Percentiles rank a stretch among this genome's conserved stretches.
These are phyloP conservation scores for Pedionomus torquatus DNA, from an alignment of 2,113 vertebrate genomes.

Conservation along the genomic window DNA sequence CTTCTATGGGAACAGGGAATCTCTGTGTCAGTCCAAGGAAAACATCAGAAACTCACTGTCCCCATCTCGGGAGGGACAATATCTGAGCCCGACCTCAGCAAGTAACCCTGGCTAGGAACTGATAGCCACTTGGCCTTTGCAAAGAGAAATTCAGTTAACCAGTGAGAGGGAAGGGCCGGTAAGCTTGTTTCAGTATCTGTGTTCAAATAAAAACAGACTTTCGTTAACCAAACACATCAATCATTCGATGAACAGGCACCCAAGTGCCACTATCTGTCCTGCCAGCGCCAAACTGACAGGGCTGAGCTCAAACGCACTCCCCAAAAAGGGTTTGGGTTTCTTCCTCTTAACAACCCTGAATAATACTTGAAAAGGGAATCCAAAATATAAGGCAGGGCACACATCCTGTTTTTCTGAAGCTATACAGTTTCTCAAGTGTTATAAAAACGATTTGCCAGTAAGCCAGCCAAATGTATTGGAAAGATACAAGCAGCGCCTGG, in stretches of 20 bases:
- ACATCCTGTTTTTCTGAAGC: conserved; percentile 22
- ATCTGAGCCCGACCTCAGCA: rapidly evolving
- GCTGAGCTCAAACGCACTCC: rapidly evolving
- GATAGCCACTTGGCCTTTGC: background rate
- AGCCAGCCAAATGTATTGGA: background rate
- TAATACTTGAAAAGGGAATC: background rate
- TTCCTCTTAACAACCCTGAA: background rate
- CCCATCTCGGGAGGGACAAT: background rate
- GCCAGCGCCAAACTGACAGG: rapidly evolving
- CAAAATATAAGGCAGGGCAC: background rate
- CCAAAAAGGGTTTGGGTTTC: rapidly evolving
- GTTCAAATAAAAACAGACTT: background rate
- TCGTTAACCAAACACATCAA: rapidly evolving
- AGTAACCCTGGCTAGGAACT: background rate
- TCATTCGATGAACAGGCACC: rapidly evolving
- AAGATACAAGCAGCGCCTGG: background rate
- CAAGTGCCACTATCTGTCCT: background rate
- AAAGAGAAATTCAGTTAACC: background rate
- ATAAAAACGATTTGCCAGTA: background rate
- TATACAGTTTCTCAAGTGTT: conserved; percentile 5
- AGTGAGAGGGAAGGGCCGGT: background rate
- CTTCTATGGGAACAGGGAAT: background rate
- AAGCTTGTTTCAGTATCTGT: background rate
- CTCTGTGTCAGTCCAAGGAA: rapidly evolving
- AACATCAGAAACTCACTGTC: background rate